Conservation (phyloP, 2,797 vertebrate species). For the Etheostoma perlongum region DNA sequence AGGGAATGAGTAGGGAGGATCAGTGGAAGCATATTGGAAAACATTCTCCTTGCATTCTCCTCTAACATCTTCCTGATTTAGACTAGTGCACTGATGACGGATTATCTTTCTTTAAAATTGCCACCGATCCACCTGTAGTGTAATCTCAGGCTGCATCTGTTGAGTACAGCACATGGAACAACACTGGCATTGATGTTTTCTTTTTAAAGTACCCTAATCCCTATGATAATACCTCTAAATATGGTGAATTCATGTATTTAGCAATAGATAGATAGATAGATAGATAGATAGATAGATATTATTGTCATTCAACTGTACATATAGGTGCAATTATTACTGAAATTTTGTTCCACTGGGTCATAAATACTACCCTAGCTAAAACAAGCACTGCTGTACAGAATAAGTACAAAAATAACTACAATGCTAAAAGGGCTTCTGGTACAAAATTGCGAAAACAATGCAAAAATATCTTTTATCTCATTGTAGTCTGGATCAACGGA, state of each 20-base stretch:
- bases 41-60: neutral
- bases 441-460: no score
- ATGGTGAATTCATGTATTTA: neutral
- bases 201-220: neutral
- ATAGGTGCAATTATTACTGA: no score
- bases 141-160: constrained; percentile 2
- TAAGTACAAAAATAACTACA: no score
- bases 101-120: constrained; percentile 19
- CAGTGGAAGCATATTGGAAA: constrained; percentile 29
- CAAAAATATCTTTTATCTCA: no score
- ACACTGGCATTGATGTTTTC: constrained; percentile 23
- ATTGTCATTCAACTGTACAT: no score
- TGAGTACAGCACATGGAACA: constrained; percentile 23
- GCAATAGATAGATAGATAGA: neutral
- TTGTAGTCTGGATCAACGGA: no score
- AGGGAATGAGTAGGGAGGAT: constrained; percentile 14
- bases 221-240: constrained; percentile 15
- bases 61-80: constrained; percentile 7
- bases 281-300: no score
- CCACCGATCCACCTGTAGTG: constrained; percentile 9
- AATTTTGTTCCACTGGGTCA: no score
- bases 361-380: no score
- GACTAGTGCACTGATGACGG: constrained; percentile 11
- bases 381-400: no score
- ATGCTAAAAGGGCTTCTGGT: no score